Base-by-base conservation (phyloP, 2,113 vertebrate genomes). In the Cariama cristata region DNA sequence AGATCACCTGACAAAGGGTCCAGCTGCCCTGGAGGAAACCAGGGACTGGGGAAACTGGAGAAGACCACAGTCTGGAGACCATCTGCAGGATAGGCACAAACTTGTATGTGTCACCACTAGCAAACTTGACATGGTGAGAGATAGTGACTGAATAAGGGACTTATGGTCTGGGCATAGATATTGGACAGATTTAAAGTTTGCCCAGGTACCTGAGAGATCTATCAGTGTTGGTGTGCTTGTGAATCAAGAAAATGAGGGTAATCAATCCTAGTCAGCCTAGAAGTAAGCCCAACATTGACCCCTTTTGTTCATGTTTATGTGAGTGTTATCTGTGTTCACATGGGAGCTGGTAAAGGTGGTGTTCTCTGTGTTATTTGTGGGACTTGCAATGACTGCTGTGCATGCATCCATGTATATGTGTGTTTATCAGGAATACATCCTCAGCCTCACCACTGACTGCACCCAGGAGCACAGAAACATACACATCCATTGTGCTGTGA, bases 391-490 rank as follows among this genome's bases (percentile, higher is more conserved):
- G 47, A 38, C 19, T 67, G 7, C 21, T 49, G 27, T 62, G 28
- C 11, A 12, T 55, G 22, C 10, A 21, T 30, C 17, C 6, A 30
- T 60, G 1, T 45, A 11, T 9, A 32, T 0, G 1, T 8, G 5
- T 38, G 35, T 79, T 74, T 69, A 58, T 47, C 5, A 60, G 8
- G 16, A 77, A 45, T 13, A 49, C 2, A 26, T 33, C 30, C 8
- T 68, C 47, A 75, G 26, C 20, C 66, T 71, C 40, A 62, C 8
- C 6, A 32, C 14, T 0, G 2, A 14, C 28, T 69, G 28, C 33
- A 66, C 11, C 5, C 19, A 45, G 26, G 22, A 62, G 26, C 22
- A 22, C 23, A 53, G n/a, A 89, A 95, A 52, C 6, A 40, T 27
- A 66, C 42, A 13, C 6, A 53, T 42, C 8, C 27, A 8, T 40